Evolutionary conservation across 1,140 invertebrate genomes (phyloP).

Genomic region (Pinna nobilis): DNA sequence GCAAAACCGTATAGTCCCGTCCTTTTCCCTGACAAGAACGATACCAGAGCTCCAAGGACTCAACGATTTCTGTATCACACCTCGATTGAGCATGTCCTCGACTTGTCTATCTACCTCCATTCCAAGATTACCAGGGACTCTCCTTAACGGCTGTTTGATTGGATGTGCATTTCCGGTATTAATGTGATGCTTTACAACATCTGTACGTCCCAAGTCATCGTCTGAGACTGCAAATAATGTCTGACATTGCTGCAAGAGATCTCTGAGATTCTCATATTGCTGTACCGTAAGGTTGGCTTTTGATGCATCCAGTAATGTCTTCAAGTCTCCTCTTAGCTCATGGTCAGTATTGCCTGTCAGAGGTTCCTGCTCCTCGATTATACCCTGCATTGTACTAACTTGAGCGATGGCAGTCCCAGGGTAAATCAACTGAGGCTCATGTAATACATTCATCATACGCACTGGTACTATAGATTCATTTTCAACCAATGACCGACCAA

Average conservation of each 20-base stretch:
- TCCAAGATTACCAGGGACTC: not conserved
- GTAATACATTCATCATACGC: not conserved
- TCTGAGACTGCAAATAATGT: not conserved
- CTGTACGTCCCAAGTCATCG: slow-evolving; percentile 2
- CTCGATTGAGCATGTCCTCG: not conserved
- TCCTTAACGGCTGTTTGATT: not conserved
- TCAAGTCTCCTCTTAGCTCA: not conserved
- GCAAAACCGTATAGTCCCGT: slow-evolving; percentile 72
- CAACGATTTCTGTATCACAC: slow-evolving; percentile 26
- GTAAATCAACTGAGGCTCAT: not conserved
- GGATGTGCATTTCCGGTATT: not conserved
- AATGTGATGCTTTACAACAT: slow-evolving; percentile 21
- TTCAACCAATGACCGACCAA: slow-evolving; percentile 1
- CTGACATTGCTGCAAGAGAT: not conserved
- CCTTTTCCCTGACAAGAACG: slow-evolving; percentile 3
- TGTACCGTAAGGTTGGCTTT: not conserved
- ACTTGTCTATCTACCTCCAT: slow-evolving; percentile 4
- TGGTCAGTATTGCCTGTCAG: not conserved
- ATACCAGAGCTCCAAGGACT: slow-evolving; percentile 1
- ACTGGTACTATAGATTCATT: not conserved
- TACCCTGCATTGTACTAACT: not conserved
- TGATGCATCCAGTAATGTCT: not conserved
- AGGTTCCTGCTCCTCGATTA: not conserved
- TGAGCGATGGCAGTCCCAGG: not conserved
- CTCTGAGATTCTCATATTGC: not conserved